Base-by-base conservation (phyloP, 2,113 vertebrate genomes). In the Miniopterus natalensis region DNA sequence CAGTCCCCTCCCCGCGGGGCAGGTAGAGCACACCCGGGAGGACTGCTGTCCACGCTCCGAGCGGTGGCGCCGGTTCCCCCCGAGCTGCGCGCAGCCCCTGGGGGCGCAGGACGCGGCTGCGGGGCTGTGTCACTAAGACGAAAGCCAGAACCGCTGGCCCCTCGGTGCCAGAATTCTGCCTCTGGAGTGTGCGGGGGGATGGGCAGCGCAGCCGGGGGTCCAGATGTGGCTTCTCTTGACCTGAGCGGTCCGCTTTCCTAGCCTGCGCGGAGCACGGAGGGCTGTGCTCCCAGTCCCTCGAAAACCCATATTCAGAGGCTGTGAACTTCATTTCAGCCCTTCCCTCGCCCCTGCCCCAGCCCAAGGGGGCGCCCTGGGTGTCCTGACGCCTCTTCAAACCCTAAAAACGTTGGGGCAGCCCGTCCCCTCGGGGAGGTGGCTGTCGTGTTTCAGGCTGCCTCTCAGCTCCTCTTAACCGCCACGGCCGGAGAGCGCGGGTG, bases 51-150 rank as follows among this genome's bases (percentile, higher is more conserved):
- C 18, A 25, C 8, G 36, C 88, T 36, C 27, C 6, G 90, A 81
- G 84, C 78, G n/a, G 63, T 10, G 36, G 90, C 18, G 57, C 79
- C 1, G 0, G 59, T 49, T 81, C n/a, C 73, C 66, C 63, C 29
- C 5, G 84, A 87, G 96, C 74, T 31, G 49, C 63, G 80, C 57
- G 53, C 63, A 11, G 86, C 17, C 96, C 63, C 68, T 31, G 29
- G 87, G 93, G 93, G 57, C 95, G 59, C 74, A 8, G 53, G 92
- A 91, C 90, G 47, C 59, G 55, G 85, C 92, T 65, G 74, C 45
- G 8, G 55, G 57, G 70, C 87, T 59, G 70, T 40, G 95, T 93
- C 92, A 71, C 84, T 49, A 59, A 84, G 83, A 68, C 29, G 4
- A 73, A 65, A 95, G 40, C 92, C 70, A 18, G 68, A 66, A 42